Percentiles rank a stretch among this genome's conserved stretches.
Conservation (phyloP, 2,797 vertebrate species). For the Hafferia zeledoni region DNA sequence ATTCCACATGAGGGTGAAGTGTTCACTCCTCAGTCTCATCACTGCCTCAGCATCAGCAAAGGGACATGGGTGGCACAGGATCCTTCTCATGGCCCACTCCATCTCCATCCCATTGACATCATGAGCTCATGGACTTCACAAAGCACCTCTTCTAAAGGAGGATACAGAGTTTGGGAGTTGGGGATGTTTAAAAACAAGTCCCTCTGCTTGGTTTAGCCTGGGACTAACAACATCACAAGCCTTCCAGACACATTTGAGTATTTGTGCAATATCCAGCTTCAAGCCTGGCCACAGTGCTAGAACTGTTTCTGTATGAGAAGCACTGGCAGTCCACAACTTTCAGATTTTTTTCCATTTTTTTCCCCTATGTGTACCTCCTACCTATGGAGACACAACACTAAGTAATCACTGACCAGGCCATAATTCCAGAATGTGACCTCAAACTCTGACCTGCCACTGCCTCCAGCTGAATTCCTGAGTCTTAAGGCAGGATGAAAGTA, state of each 20-base stretch:
- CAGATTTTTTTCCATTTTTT: neutral
- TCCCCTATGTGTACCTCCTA: neutral
- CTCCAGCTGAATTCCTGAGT: neutral
- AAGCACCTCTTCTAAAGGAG: neutral
- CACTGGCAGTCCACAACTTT: neutral
- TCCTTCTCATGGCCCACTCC: neutral
- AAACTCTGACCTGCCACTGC: neutral
- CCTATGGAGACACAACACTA: neutral
- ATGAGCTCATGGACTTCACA: neutral
- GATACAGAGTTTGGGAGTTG: neutral
- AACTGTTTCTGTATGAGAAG: neutral
- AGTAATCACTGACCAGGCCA: neutral
- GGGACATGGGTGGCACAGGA: neutral
- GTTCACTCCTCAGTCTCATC: neutral
- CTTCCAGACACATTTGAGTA: neutral
- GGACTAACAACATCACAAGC: neutral
- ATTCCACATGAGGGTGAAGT: neutral
- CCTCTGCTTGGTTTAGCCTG: neutral
- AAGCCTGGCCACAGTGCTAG: neutral
- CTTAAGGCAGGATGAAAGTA: neutral
- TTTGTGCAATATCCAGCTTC: neutral
- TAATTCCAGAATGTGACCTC: neutral
- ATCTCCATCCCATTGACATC: neutral
- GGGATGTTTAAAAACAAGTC: neutral
- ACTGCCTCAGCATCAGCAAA: neutral